Base-by-base conservation (phyloP, 2,888 invertebrate genomes). In the Empis stercorea region DNA sequence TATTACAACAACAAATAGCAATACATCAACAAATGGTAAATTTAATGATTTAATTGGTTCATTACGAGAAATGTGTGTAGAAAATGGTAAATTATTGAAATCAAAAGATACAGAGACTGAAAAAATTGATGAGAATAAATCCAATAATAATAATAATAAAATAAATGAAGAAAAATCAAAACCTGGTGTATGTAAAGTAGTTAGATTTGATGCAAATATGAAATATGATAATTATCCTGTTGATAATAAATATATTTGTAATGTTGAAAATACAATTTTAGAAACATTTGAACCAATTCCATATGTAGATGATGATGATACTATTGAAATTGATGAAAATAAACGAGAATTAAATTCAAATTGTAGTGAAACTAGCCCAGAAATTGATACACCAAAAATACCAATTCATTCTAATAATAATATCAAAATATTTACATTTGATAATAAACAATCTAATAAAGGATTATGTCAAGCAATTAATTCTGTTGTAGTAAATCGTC, bases 281-380 rank as follows among this genome's bases (percentile, higher is more conserved):
- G 67, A 69, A 49, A 68, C 69, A 1, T 68, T 66, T 48, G 67
- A 68, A 42, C 70, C 70, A 1, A 69, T 69, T 45, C 69, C 66
- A 1, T 69, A 65, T 56, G 70, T 16, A 14, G 32, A 13, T 3
- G 27, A 39, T 11, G 20, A 30, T 10, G 11, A 14, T 14, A 16
- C 15, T 14, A n/a, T 23, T 9, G 32, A 32, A 23, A 10, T 43
- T 36, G 14, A 16, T 4, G 15, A 34, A 36, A 32, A 36, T 27
- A n/a, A 39, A 14, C 30, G 13, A 7, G 23, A 27, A 7, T 6
- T 27, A 27, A 27, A 27, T 27, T 27, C 23, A 27, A 27, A 27
- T 27, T 2, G 9, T 27, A 27, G 7, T 7, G 23, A 27, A 27
- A 37, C 30, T 40, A 38, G 17, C 11, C 38, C 16, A 4, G 38